Evolutionary conservation across 2,113 vertebrate species (phyloP).

Genomic region (Oryzias melastigma): DNA sequence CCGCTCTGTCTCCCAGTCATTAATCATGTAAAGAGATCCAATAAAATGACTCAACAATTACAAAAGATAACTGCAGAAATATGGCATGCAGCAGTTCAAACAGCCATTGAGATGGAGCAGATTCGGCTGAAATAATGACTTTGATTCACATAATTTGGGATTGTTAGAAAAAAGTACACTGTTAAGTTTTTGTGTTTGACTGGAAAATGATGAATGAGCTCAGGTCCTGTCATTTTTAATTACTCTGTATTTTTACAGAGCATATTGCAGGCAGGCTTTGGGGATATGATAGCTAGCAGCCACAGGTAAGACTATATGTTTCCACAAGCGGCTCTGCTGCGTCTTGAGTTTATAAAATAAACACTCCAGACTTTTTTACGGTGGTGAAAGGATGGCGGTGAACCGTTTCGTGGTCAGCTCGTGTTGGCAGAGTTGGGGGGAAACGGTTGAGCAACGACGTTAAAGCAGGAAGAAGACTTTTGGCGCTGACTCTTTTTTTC

Average conservation of each 20-base stretch:
- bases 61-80: conserved; percentile 44
- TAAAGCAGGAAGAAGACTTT: conserved; percentile 8
- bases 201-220: conserved; percentile 64
- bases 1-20: conserved; percentile 12
- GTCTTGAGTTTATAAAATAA: conserved; percentile 61
- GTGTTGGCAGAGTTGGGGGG: conserved; percentile 5
- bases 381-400: conserved; percentile 53
- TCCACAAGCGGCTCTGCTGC: conserved; percentile 37
- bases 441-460: neutral
- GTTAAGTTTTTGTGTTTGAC: conserved; percentile 54
- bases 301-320: conserved; percentile 57
- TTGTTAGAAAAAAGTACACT: conserved; percentile 29
- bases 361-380: conserved; percentile 41
- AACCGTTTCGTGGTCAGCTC: conserved; percentile 40
- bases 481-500: conserved; percentile 13
- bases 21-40: conserved; percentile 14
- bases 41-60: conserved; percentile 41
- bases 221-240: conserved; percentile 51
- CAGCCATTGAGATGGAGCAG: conserved; percentile 35
- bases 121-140: conserved; percentile 54
- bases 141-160: conserved; percentile 50
- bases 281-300: conserved; percentile 62
- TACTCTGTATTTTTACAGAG: conserved; percentile 61
- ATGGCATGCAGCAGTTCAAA: conserved; percentile 43
- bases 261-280: conserved; percentile 45